phyloP scores from a whole-genome alignment of 2,113 vertebrate genomes.

The Neolamprologus devosi region DNA sequence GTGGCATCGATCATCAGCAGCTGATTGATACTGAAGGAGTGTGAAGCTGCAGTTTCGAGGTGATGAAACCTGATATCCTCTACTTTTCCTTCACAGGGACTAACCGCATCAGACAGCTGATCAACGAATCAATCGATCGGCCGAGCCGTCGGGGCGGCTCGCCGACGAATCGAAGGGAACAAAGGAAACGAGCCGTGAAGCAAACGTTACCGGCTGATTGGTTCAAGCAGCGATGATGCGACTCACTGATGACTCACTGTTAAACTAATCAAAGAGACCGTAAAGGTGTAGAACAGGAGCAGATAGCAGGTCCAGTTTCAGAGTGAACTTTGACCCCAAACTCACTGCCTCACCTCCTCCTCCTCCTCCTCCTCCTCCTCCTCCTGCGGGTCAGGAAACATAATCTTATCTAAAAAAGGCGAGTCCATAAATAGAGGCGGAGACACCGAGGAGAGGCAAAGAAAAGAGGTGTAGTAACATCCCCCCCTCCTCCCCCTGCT shows the following conservation, averaged over 20 bases:
- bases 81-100: neutral
- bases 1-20: neutral
- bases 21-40: neutral
- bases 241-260: neutral
- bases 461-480: neutral
- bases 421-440: conserved; percentile 61
- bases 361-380: neutral
- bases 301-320: neutral
- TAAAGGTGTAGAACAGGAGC: neutral
- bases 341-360: neutral
- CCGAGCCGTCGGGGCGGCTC: rapidly evolving
- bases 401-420: conserved; percentile 75
- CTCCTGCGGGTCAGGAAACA: conserved; percentile 46
- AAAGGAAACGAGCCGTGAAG: neutral
- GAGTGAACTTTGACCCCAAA: neutral
- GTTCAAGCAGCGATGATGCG: neutral
- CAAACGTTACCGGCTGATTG: neutral
- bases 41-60: rapidly evolving
- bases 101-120: neutral
- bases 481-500: neutral
- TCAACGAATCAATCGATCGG: neutral
- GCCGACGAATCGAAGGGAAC: neutral
- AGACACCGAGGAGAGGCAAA: neutral
- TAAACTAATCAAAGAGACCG: neutral
- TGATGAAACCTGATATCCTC: neutral